phyloP scores from a whole-genome alignment of 2,888 invertebrate genomes.

The Apotomis turbidana region DNA sequence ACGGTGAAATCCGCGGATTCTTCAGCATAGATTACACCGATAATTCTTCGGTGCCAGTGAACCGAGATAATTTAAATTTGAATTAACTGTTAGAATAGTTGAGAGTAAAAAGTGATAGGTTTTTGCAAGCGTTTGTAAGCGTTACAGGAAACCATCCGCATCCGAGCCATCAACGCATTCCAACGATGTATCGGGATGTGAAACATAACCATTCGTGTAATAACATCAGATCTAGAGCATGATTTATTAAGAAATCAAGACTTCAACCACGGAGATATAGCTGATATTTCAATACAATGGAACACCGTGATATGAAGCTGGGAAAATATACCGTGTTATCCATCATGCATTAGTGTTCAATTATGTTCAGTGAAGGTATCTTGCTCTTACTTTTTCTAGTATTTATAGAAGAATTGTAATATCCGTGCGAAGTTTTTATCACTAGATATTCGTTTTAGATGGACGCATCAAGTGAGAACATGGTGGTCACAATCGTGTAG shows the following conservation, averaged over 20 bases:
- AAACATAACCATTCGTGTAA: slow-evolving; percentile 40
- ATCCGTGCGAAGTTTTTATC: slow-evolving; percentile 10
- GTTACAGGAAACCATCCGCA: slow-evolving; percentile 48
- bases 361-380: slow-evolving; percentile 36
- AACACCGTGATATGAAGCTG: slow-evolving; percentile 24
- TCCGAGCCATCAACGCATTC: slow-evolving; percentile 47
- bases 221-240: slow-evolving; percentile 1
- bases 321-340: slow-evolving; percentile 2
- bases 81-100: slow-evolving; percentile 17
- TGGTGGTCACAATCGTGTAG: neutral
- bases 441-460: neutral
- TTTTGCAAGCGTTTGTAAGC: slow-evolving; percentile 20
- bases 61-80: slow-evolving; percentile 19
- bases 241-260: neutral
- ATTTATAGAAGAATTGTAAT: slow-evolving; percentile 24
- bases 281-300: slow-evolving; percentile 36
- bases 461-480: neutral
- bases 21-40: slow-evolving; percentile 27
- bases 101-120: slow-evolving; percentile 34
- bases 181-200: slow-evolving; percentile 47
- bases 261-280: neutral
- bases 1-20: slow-evolving; percentile 28
- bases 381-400: slow-evolving; percentile 35
- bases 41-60: slow-evolving; percentile 27
- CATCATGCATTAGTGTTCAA: slow-evolving; percentile 37